Evolutionary conservation across 2,113 vertebrate species (phyloP), one percentile per base, ranked within the genome.

Genomic region (Colinus virginianus): DNA sequence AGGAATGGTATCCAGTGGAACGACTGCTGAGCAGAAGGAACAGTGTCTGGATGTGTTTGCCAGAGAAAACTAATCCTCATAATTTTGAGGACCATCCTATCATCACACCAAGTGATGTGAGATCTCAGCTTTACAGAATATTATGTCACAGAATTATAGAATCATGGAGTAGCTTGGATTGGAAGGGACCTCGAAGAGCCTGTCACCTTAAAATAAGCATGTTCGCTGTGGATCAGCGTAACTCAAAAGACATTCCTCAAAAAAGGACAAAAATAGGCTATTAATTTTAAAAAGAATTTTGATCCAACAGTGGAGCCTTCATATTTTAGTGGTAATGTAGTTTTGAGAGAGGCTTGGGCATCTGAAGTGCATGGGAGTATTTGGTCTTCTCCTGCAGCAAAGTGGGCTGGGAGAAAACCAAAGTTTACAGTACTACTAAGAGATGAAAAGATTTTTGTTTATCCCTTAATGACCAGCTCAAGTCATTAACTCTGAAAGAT

Each of bases 381-480:
- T 49, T 96, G 88, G 90, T 90, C 45, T 83, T 72, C 20, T 89
- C 45, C 85, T 90, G 43, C 26, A 90, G 66, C 48, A 55, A 62
- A 87, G 40, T 13, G 23, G 5, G 30, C 19, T 58, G 49, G 48
- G 62, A 95, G 88, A 95, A 93, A 91, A 88, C 53, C 93, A 94
- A 23, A 95, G 92, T 95, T 96, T 96, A 93, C 62, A 91, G 79
- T 46, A 63, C 70, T 83, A 76, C 40, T 69, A 23, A 67, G 80
- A 97, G 96, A 96, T 94, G 9, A 88, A 94, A 88, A 84, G 32
- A 94, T 81, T 78, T 94, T 86, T 66, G 64, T 96, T 96, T 95
- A 96, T 94, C 53, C 78, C 78, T 93, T 94, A 94, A 92, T 93
- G 92, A 87, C 94, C 87, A 84, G 79, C 71, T 21, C 77, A 96